A percentile compares a stretch with the other conserved stretches of the same genome.
Conservation (phyloP, 2,797 vertebrate genomes). For the Gymnothorax reevesii region DNA sequence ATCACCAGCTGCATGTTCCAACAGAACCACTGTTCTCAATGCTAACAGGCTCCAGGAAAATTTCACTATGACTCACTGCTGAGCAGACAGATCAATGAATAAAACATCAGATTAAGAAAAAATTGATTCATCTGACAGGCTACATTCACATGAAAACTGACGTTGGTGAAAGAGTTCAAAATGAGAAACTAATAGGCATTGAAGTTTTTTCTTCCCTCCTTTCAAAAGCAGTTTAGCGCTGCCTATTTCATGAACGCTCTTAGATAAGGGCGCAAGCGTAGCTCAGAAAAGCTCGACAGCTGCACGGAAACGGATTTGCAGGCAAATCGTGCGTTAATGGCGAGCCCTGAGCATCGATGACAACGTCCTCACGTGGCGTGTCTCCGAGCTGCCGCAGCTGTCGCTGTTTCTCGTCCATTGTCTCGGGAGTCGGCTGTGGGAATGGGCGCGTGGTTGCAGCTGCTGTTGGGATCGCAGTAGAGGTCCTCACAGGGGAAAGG, state of each 20-base stretch:
- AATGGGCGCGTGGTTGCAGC: slow-evolving; percentile 56
- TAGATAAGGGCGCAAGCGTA: slow-evolving; percentile 47
- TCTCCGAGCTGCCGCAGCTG: slow-evolving; percentile 72
- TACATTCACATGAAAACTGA: background rate
- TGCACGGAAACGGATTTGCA: slow-evolving; percentile 64
- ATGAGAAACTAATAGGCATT: background rate
- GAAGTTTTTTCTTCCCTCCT: slow-evolving; percentile 1
- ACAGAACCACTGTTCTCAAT: slow-evolving; percentile 39
- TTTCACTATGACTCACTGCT: background rate
- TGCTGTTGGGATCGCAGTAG: slow-evolving; percentile 46
- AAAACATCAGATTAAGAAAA: background rate
- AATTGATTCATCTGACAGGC: background rate
- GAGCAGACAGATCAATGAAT: background rate
- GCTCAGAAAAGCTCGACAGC: slow-evolving; percentile 66
- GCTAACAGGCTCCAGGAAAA: slow-evolving; percentile 1
- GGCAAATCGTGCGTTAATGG: slow-evolving; percentile 69
- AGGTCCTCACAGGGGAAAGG: slow-evolving; percentile 5
- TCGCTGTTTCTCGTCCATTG: slow-evolving; percentile 63
- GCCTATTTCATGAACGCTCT: slow-evolving; percentile 61
- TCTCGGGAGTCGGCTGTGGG: slow-evolving; percentile 53
- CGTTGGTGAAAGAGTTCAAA: background rate
- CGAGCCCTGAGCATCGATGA: slow-evolving; percentile 64
- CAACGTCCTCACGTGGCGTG: slow-evolving; percentile 64
- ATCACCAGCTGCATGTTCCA: slow-evolving; percentile 48
- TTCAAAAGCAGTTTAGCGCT: slow-evolving; percentile 23